A percentile compares a stretch with the other conserved stretches of the same genome.
phyloP scores from a whole-genome alignment of 2,888 invertebrate genomes.

The Cheilosia grossa region DNA sequence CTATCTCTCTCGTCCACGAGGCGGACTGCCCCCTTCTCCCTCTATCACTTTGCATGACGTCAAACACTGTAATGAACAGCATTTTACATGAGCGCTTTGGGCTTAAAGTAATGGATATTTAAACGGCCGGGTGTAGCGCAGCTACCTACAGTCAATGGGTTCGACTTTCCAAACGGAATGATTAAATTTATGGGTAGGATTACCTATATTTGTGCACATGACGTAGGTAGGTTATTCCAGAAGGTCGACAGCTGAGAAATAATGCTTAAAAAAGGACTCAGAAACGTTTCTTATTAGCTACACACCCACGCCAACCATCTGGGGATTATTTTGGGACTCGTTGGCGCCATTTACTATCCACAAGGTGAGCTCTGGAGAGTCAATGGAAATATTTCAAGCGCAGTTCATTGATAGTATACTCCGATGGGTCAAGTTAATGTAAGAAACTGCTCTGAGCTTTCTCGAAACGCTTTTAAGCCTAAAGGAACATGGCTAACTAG shows the following conservation, averaged over 20 bases:
- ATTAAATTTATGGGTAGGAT: not conserved
- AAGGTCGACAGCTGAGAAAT: not conserved
- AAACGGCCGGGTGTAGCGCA: constrained; percentile 60
- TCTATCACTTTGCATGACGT: constrained; percentile 44
- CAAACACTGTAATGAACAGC: constrained; percentile 62
- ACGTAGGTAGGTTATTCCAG: not conserved
- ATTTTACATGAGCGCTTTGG: constrained; percentile 56
- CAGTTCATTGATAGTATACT: no score
- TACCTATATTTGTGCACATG: not conserved
- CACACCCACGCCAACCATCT: no score
- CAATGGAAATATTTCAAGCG: no score
- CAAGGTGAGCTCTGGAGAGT: no score
- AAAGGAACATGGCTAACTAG: no score
- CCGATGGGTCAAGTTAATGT: no score
- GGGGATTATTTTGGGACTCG: no score
- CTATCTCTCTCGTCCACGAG: constrained; percentile 4
- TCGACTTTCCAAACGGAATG: not conserved
- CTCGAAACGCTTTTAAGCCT: no score
- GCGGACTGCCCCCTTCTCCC: constrained; percentile 4
- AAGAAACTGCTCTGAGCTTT: no score
- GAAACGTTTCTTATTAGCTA: no score
- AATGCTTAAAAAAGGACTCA: no score
- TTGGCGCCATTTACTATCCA: no score
- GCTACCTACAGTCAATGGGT: constrained; percentile 34
- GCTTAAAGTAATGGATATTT: constrained; percentile 65